Base-by-base conservation (phyloP, 53 echinoderm and acorn worm species). In the Astropecten irregularis region DNA sequence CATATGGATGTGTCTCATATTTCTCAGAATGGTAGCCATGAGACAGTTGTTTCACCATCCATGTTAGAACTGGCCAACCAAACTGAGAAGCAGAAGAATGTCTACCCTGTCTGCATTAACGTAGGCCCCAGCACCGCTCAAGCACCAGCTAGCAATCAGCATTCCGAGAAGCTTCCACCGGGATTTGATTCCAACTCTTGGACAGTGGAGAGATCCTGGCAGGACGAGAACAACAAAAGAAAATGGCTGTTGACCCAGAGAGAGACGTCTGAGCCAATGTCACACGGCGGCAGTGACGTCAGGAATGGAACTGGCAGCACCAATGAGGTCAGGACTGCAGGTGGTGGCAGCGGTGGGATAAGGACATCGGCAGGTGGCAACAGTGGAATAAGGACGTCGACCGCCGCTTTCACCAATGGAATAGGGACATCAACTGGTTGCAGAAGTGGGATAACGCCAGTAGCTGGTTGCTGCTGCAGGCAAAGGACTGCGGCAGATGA, bases 91-190 rank as follows among this genome's bases (percentile, higher is more conserved):
- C 40, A 37, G 6, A 16, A 9, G 3, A 15, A 39, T 16, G 25
- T 26, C 42, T 79, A 62, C 11, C 62, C 74, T 32, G 39, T 74
- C 28, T 22, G 35, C 54, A 38, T 74, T 2, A 50, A 70, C 56
- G 56, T 56, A 28, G 30, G 9, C 9, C 36, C 65, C n/a, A n/a
- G n/a, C n/a, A n/a, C n/a, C n/a, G n/a, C n/a, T n/a, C n/a, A n/a
- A n/a, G n/a, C n/a, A n/a, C n/a, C n/a, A n/a, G n/a, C n/a, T n/a
- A n/a, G n/a, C n/a, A n/a, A n/a, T n/a, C n/a, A n/a, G n/a, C n/a
- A n/a, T n/a, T n/a, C 42, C 6, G 6, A 11, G 42, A 42, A 42
- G 42, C 42, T 42, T 11, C 42, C 42, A 42, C 42, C 42, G 11
- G n/a, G 26, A 6, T 37, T 49, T 44, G 59, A 76, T 14, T 29